Conservation (phyloP, 1,140 invertebrate species). For the Chrysoperla carnea region DNA sequence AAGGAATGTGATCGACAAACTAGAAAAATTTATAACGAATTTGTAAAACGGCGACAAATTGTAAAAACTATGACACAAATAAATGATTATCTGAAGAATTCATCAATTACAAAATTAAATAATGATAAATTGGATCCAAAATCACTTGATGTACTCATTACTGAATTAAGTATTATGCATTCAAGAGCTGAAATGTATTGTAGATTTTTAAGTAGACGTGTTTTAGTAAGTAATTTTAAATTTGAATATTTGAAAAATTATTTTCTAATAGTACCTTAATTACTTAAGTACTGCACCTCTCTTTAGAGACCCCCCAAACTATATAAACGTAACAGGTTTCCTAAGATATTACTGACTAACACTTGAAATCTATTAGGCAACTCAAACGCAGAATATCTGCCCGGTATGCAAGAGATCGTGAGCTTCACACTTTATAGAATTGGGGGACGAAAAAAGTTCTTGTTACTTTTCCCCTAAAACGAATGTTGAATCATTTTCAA, state of each 20-base stretch:
- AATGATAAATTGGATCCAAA: slow-evolving; percentile 58
- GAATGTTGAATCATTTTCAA: too few species aligned
- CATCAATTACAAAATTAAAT: slow-evolving; percentile 18
- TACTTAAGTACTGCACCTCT: slow-evolving; percentile 1
- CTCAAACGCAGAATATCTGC: too few species aligned
- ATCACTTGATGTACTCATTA: slow-evolving; percentile 73
- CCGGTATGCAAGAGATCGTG: too few species aligned
- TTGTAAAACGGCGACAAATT: slow-evolving; percentile 55
- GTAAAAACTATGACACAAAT: slow-evolving; percentile 44
- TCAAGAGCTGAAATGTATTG: slow-evolving; percentile 81
- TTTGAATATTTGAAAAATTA: neutral
- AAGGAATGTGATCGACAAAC: slow-evolving; percentile 72
- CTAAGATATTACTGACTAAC: too few species aligned
- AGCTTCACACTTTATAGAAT: too few species aligned
- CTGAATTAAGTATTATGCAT: slow-evolving; percentile 84
- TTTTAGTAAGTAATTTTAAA: slow-evolving; percentile 38
- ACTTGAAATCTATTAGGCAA: too few species aligned
- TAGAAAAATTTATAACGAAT: slow-evolving; percentile 53
- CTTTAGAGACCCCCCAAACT: too few species aligned
- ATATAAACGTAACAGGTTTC: too few species aligned
- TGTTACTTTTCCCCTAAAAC: too few species aligned
- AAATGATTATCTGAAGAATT: slow-evolving; percentile 26
- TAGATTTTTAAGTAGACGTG: slow-evolving; percentile 64
- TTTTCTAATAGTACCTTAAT: slow-evolving; percentile 10
- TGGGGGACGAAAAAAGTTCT: too few species aligned